These are phyloP conservation scores for Hydropsyche tenuis DNA, from an alignment of 1,140 invertebrate genomes.

Conservation along the genomic window DNA sequence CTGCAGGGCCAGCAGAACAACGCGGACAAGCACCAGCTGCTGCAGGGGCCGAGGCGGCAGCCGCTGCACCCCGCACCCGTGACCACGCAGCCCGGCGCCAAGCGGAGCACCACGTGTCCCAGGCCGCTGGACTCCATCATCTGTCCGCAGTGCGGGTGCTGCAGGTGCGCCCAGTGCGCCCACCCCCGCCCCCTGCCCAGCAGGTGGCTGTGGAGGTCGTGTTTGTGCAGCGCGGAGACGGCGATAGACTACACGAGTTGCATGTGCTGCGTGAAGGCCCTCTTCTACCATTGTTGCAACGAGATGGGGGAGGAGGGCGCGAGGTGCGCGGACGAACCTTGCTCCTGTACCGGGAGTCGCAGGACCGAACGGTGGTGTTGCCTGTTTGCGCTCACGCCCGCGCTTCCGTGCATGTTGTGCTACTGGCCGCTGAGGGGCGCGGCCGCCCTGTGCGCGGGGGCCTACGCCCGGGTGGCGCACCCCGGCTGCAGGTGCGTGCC, in stretches of 20 bases:
- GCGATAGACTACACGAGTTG: conserved; percentile 88
- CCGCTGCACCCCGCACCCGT: conserved; percentile 58
- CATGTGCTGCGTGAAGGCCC: conserved; percentile 90
- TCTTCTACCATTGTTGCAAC: conserved; percentile 90
- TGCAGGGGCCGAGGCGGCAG: conserved; percentile 50
- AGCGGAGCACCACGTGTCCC: conserved; percentile 52
- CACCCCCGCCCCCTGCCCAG: conserved; percentile 82
- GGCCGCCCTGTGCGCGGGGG: conserved; percentile 77
- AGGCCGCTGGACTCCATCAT: conserved; percentile 71
- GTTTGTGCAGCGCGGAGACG: conserved; percentile 84
- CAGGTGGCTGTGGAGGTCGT: conserved; percentile 87
- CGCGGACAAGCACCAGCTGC: conserved; percentile 59
- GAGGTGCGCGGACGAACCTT: conserved; percentile 83
- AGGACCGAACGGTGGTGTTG: conserved; percentile 82
- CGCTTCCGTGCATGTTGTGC: conserved; percentile 87
- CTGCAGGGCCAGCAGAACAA: conserved; percentile 54
- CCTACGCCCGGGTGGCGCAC: conserved; percentile 78
- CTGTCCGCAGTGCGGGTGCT: conserved; percentile 84
- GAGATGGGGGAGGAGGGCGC: conserved; percentile 73
- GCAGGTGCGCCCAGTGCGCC: conserved; percentile 86
- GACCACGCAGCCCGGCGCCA: conserved; percentile 58
- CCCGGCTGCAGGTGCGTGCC: conserved; percentile 68
- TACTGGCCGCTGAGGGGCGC: conserved; percentile 90
- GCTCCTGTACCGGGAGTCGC: conserved; percentile 76
- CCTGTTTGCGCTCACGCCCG: conserved; percentile 77